Evolutionary conservation across 2,888 invertebrate species (phyloP), one percentile per base, ranked within the genome.

Genomic region (Chrysotoxum bicinctum): DNA sequence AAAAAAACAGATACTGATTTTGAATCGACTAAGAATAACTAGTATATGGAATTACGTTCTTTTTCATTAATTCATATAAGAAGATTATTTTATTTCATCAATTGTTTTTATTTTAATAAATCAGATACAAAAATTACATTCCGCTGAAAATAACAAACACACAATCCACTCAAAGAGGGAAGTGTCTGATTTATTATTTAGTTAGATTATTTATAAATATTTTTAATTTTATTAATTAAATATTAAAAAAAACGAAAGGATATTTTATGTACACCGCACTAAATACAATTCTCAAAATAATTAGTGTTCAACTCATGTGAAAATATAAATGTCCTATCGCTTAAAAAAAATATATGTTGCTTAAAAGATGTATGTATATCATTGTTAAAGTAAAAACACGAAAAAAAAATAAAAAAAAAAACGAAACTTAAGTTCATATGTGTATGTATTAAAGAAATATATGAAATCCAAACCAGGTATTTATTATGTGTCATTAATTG

Each of bases 141-240:
- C 80, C 80, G 75, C 69, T 80, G 54, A 48, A 66, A 35, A 48
- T 12, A 64, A 66, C 3, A 48, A 21, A 66, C 35, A 73, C 16
- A 66, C 50, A 73, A 50, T 43, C 75, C 62, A 21, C 30, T 80
- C 75, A 48, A 52, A 68, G 66, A 60, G 74, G 66, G 62, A 23
- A 37, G 30, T 60, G 23, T 75, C 54, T 62, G 75, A 62, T 75
- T 66, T 74, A 80, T 64, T 75, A 37, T 75, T 62, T 48, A 54
- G 30, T 64, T 64, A 48, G 64, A 52, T 80, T 75, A 70, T 64
- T 74, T 19, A n/a, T 35, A 35, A 14, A 60, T n/a, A 35, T 68
- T 21, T 45, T 60, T 60, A 45, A 35, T 43, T 77, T 43, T 35
- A 30, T 60, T 32, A 43, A 26, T n/a, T 21, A 14, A 62, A 16